These are phyloP conservation scores for Ophion slaviceki DNA, from an alignment of 2,888 invertebrate species.

Conservation along the genomic window DNA sequence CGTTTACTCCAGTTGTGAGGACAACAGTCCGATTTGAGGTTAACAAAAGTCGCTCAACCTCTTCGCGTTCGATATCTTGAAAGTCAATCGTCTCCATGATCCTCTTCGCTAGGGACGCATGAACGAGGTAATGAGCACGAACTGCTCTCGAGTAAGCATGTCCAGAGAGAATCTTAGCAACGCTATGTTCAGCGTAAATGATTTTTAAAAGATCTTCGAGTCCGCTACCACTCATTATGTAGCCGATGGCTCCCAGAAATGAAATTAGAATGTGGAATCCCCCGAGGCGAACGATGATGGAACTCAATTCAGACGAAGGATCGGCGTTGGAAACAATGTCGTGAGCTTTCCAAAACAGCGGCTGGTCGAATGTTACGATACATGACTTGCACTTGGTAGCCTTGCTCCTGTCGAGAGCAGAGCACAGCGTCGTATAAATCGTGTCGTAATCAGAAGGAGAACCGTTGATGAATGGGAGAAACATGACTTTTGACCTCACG, in stretches of 20 bases:
- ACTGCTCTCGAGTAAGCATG: slow-evolving; percentile 73
- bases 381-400: slow-evolving; percentile 65
- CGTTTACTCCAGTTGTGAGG: slow-evolving; percentile 23
- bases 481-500: slow-evolving; percentile 64
- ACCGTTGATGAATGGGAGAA: slow-evolving; percentile 62
- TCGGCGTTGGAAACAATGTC: slow-evolving; percentile 63
- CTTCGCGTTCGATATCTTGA: slow-evolving; percentile 48
- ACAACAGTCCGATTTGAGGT: slow-evolving; percentile 30
- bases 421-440: slow-evolving; percentile 39
- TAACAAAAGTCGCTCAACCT: slow-evolving; percentile 23
- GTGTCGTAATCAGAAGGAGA: slow-evolving; percentile 53
- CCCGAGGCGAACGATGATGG: slow-evolving; percentile 12
- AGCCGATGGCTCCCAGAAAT: not conserved
- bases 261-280: not conserved
- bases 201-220: slow-evolving; percentile 68
- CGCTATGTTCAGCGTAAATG: slow-evolving; percentile 70
- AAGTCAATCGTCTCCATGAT: slow-evolving; percentile 57
- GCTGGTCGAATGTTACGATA: slow-evolving; percentile 50
- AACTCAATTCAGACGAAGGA: slow-evolving; percentile 26
- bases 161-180: slow-evolving; percentile 72
- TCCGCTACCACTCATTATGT: slow-evolving; percentile 26
- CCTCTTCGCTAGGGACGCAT: slow-evolving; percentile 64
- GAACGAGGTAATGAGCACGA: slow-evolving; percentile 70
- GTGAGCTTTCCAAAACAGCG: slow-evolving; percentile 64
- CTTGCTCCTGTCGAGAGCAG: no score